phyloP scores from a whole-genome alignment of 1,140 invertebrate genomes.

The Sogatella furcifera region DNA sequence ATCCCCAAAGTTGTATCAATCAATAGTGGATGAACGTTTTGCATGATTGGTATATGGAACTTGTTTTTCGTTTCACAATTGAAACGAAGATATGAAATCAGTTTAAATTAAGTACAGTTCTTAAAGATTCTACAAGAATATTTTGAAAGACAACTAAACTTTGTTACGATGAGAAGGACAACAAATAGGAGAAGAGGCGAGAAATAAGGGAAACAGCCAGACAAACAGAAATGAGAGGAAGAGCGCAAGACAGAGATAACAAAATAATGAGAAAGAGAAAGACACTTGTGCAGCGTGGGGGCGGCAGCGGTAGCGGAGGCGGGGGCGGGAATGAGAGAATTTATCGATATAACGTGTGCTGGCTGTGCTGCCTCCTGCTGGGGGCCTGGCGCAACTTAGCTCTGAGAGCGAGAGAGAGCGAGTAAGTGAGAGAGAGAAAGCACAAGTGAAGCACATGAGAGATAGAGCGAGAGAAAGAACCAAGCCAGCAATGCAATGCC shows the following conservation, averaged over 20 bases:
- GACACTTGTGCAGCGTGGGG: constrained; percentile 1
- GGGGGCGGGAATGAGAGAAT: constrained; percentile 4
- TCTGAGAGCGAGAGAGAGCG: neutral
- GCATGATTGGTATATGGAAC: too few relatives aligned
- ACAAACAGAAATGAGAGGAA: too few relatives aligned
- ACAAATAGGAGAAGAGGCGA: too few relatives aligned
- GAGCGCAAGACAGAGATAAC: neutral
- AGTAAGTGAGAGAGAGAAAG: neutral
- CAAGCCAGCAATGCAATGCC: neutral
- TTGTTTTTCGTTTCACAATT: too few relatives aligned
- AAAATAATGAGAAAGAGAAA: neutral
- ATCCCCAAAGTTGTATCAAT: too few relatives aligned
- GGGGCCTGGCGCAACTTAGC: neutral
- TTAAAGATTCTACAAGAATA: too few relatives aligned
- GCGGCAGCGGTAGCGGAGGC: constrained; percentile 1
- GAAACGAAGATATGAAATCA: too few relatives aligned
- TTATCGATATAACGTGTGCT: constrained; percentile 9
- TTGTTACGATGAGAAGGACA: too few relatives aligned
- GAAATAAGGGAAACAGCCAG: too few relatives aligned
- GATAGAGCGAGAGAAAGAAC: neutral
- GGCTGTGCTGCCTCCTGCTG: neutral
- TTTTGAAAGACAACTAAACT: too few relatives aligned
- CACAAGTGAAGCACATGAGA: neutral
- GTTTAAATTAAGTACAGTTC: too few relatives aligned
- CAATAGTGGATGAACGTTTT: too few relatives aligned